phyloP scores from a whole-genome alignment of 2,888 invertebrate species.

The Protodeltote pygarga region DNA sequence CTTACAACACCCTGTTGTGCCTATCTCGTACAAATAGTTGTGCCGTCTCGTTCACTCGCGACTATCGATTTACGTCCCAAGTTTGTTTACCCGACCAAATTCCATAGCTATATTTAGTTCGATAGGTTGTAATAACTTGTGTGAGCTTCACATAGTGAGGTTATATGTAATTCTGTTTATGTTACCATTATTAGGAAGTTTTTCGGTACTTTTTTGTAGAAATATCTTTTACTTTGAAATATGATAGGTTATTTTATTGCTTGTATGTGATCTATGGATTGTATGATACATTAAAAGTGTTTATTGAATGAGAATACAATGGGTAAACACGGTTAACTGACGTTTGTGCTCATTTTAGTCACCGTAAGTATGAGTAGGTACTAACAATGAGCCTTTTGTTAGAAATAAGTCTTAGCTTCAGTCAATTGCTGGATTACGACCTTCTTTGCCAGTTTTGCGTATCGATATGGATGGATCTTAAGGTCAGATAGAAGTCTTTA shows the following conservation, averaged over 20 bases:
- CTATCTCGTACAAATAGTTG: slow-evolving; percentile 55
- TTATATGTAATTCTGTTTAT: slow-evolving; percentile 57
- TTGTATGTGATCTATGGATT: slow-evolving; percentile 23
- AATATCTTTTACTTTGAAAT: slow-evolving; percentile 27
- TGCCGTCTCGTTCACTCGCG: slow-evolving; percentile 57
- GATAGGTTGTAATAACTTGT: slow-evolving; percentile 64
- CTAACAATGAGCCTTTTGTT: too few species aligned
- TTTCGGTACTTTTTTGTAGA: slow-evolving; percentile 9
- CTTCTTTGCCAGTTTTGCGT: too few species aligned
- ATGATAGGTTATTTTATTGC: slow-evolving; percentile 37
- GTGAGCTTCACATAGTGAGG: slow-evolving; percentile 65
- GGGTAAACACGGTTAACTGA: neutral
- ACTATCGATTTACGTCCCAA: slow-evolving; percentile 73
- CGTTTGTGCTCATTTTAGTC: neutral
- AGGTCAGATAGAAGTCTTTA: too few species aligned
- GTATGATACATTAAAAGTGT: slow-evolving; percentile 3
- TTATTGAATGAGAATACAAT: slow-evolving; percentile 11
- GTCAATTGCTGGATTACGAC: too few species aligned
- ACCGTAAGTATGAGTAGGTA: too few species aligned
- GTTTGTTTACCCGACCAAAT: slow-evolving; percentile 79
- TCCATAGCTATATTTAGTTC: slow-evolving; percentile 66
- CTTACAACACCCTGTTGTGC: slow-evolving; percentile 64
- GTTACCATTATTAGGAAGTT: slow-evolving; percentile 28
- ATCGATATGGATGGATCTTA: too few species aligned
- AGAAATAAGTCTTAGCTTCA: too few species aligned